A percentile compares a stretch with the other conserved stretches of the same genome.
phyloP scores from a whole-genome alignment of 2,888 invertebrate species.

The Sussaba pulchella region DNA sequence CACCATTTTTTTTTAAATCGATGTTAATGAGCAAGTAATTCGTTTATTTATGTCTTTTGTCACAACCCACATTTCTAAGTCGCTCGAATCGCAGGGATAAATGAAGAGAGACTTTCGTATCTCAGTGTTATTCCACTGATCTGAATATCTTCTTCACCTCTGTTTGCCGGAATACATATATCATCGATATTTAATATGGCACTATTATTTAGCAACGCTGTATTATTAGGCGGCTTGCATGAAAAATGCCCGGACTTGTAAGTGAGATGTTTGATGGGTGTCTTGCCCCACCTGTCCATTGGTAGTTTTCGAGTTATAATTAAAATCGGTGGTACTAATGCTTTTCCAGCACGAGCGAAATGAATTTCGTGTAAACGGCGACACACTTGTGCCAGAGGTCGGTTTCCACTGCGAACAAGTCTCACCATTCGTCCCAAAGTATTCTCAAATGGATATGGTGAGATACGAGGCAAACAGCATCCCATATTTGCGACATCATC shows the following conservation, averaged over 20 bases:
- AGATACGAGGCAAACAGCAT: constrained; percentile 42
- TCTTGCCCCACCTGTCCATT: neutral
- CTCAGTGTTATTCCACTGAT: neutral
- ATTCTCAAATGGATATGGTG: constrained; percentile 65
- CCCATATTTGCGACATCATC: constrained; percentile 62
- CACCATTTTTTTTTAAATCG: no score
- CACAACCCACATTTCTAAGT: neutral
- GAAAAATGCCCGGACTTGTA: neutral
- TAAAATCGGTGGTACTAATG: constrained; percentile 1
- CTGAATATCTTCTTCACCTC: neutral
- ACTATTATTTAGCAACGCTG: neutral
- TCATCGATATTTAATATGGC: neutral
- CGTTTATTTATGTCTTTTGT: neutral
- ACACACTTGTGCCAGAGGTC: constrained; percentile 63
- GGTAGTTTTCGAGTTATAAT: neutral
- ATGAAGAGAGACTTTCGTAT: neutral
- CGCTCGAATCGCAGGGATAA: constrained; percentile 1
- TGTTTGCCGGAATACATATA: constrained; percentile 1
- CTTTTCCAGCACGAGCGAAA: neutral
- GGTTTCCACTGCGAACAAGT: constrained; percentile 56
- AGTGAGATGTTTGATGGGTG: neutral
- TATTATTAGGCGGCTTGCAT: neutral
- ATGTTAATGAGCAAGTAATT: no score
- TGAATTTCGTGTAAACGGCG: constrained; percentile 47
- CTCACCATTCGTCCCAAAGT: constrained; percentile 59